Percentiles rank a stretch among this genome's conserved stretches.
These are phyloP conservation scores for Cardiocondyla obscurior DNA, from an alignment of 1,140 invertebrate genomes.

Conservation along the genomic window DNA sequence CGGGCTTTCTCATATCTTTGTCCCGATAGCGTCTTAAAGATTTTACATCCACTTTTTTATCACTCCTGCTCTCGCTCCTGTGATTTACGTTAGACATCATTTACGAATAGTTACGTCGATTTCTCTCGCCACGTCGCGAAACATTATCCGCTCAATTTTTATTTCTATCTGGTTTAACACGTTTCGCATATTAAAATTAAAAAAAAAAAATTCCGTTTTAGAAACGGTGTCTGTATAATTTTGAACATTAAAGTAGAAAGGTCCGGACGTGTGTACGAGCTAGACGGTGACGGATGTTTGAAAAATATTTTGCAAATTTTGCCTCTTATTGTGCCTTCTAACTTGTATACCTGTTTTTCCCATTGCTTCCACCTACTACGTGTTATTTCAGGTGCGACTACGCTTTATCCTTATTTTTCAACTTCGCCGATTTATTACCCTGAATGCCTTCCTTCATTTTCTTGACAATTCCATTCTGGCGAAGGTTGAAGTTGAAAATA, in stretches of 20 bases:
- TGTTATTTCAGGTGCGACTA: constrained; percentile 12
- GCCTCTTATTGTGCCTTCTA: not conserved
- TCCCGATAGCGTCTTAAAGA: constrained; percentile 28
- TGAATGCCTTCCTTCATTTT: not conserved
- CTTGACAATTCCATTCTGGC: not conserved
- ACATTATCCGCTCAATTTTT: not conserved
- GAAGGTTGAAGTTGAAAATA: not conserved
- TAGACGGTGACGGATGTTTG: not conserved
- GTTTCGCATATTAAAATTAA: not conserved
- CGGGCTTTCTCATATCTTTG: constrained; percentile 34
- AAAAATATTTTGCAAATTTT: constrained; percentile 9
- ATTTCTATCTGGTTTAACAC: not conserved
- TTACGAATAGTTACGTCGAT: constrained; percentile 9
- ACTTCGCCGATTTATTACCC: not conserved
- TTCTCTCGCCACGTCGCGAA: not conserved
- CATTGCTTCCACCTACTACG: not conserved
- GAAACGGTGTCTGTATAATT: not conserved
- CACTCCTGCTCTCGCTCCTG: not conserved
- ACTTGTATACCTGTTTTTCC: not conserved
- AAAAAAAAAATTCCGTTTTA: too few species aligned
- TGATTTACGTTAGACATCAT: constrained; percentile 33
- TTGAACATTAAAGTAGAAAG: not conserved
- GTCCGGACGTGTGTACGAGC: too few species aligned
- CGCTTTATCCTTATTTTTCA: not conserved
- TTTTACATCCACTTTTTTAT: constrained; percentile 34